A percentile compares a stretch with the other conserved stretches of the same genome.
Evolutionary conservation across 2,113 vertebrate genomes (phyloP).

Genomic region (Oryzias javanicus): DNA sequence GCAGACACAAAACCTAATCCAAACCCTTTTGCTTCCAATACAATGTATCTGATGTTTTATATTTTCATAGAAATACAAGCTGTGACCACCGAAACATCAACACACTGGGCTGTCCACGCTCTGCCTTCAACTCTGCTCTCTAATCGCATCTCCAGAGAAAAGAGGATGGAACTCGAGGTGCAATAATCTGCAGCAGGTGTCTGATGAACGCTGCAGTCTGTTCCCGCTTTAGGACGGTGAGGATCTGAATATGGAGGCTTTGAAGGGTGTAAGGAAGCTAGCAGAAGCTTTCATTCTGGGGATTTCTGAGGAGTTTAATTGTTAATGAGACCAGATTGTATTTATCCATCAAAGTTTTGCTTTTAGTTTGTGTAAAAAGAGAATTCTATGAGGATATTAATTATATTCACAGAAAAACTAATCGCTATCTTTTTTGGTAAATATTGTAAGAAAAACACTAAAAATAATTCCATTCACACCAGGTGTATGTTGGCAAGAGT

Average conservation of each 20-base stretch:
- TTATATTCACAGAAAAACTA: not conserved
- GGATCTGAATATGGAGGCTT: conserved; percentile 7
- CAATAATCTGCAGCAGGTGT: conserved; percentile 50
- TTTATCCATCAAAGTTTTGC: not conserved
- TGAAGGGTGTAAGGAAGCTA: not conserved
- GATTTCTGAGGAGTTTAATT: not conserved
- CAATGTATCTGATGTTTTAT: conserved; percentile 13
- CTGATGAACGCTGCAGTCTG: conserved; percentile 40
- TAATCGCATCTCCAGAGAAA: conserved; percentile 57
- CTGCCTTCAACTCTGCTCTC: conserved; percentile 22
- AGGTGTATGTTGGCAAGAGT: not conserved
- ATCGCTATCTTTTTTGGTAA: not conserved
- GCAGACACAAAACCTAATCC: conserved; percentile 34
- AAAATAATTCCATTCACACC: conserved; percentile 5
- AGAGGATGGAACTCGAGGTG: conserved; percentile 24
- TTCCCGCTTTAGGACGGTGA: conserved; percentile 25
- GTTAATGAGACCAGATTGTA: not conserved
- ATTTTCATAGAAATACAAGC: conserved; percentile 19
- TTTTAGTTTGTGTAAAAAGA: not conserved
- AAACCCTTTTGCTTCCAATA: conserved; percentile 41
- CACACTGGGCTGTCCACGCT: conserved; percentile 18
- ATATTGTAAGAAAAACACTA: not conserved
- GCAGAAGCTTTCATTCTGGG: not conserved
- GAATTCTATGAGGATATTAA: too few species aligned
- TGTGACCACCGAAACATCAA: conserved; percentile 17